Conservation (phyloP, 1,140 invertebrate genomes). For the Lutraria rhynchaena region DNA sequence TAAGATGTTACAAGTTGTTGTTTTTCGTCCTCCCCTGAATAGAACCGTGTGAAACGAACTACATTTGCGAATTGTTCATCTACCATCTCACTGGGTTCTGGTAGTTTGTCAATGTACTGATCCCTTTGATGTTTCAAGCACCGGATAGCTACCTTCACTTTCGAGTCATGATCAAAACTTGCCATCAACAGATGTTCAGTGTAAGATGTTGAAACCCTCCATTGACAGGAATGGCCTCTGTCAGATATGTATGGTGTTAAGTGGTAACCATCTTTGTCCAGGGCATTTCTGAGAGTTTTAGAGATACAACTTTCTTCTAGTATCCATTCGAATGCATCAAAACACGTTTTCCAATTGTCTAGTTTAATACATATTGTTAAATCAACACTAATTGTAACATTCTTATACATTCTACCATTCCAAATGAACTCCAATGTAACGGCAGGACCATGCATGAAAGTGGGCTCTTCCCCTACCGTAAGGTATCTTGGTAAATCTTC, state of each 20-base stretch:
- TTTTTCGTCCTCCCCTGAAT: background rate
- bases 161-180: background rate
- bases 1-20: background rate
- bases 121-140: background rate
- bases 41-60: background rate
- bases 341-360: constrained; percentile 20
- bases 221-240: constrained; percentile 28
- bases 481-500: constrained; percentile 7
- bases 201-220: constrained; percentile 49
- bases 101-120: background rate
- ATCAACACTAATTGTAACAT: constrained; percentile 48
- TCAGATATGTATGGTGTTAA: constrained; percentile 20
- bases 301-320: background rate
- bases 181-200: constrained; percentile 24
- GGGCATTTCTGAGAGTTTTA: background rate
- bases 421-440: constrained; percentile 36
- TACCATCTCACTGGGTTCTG: background rate
- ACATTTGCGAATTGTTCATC: background rate
- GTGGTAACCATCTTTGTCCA: background rate
- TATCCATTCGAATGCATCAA: constrained; percentile 4
- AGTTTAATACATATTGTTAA: constrained; percentile 45
- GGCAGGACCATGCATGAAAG: constrained; percentile 43
- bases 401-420: constrained; percentile 47
- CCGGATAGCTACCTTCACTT: background rate
- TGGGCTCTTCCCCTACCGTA: background rate